Percentiles rank a stretch among this genome's conserved stretches.
phyloP scores from a whole-genome alignment of 2,888 invertebrate species.

The Andrena bicolor region DNA sequence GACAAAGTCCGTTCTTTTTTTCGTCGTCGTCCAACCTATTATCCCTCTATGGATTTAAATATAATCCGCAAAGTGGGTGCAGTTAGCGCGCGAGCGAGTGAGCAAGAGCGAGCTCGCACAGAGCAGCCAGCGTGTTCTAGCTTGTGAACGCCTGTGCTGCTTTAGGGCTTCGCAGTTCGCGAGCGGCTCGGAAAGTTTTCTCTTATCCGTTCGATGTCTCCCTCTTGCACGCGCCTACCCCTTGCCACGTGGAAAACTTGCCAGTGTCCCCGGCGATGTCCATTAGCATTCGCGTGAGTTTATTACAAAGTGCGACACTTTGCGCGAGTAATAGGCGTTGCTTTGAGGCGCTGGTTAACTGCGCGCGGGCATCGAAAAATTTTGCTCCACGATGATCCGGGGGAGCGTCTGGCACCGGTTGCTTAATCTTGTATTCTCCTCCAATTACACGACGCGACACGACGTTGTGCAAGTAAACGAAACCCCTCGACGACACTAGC shows the following conservation, averaged over 20 bases:
- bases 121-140: conserved; percentile 5
- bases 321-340: conserved; percentile 63
- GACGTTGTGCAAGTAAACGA: neutral
- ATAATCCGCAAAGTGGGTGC: conserved; percentile 62
- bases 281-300: conserved; percentile 70
- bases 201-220: conserved; percentile 45
- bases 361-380: conserved; percentile 40
- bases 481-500: conserved; percentile 14
- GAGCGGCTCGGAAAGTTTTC: conserved; percentile 63
- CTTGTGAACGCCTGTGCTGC: conserved; percentile 54
- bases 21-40: neutral
- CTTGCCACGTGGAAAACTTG: conserved; percentile 47
- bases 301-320: conserved; percentile 58
- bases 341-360: conserved; percentile 54
- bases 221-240: conserved; percentile 11
- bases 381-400: neutral
- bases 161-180: conserved; percentile 59
- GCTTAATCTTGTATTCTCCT: conserved; percentile 48
- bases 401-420: neutral
- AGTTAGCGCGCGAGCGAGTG: conserved; percentile 42
- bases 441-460: conserved; percentile 30
- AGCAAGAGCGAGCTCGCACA: neutral
- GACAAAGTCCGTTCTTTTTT: neutral
- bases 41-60: conserved; percentile 34
- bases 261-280: conserved; percentile 63